A percentile compares a stretch with the other conserved stretches of the same genome.
Evolutionary conservation across 2,797 vertebrate genomes (phyloP).

Genomic region (Cryptoprocta ferox): DNA sequence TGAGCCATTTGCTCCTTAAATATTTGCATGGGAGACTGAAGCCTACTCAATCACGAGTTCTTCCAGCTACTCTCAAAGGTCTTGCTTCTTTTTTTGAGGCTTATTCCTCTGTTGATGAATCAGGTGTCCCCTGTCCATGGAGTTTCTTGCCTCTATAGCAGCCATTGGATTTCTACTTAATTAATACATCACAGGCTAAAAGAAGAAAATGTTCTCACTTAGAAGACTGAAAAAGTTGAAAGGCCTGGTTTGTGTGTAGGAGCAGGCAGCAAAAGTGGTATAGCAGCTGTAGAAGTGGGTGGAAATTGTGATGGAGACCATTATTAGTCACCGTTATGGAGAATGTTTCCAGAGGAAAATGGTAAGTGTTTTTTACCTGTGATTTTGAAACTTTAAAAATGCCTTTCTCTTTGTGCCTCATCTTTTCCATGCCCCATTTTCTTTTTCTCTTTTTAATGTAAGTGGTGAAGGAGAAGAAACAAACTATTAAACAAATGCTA

Average conservation of each 20-base stretch:
- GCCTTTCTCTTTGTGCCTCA: background rate
- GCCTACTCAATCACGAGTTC: background rate
- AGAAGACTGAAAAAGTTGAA: background rate
- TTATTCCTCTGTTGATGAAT: background rate
- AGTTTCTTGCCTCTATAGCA: background rate
- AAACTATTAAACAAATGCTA: background rate
- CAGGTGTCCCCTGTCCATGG: background rate
- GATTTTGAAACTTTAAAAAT: background rate
- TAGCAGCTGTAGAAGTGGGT: background rate
- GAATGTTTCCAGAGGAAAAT: background rate
- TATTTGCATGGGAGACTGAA: background rate
- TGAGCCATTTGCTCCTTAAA: background rate
- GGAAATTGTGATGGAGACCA: background rate
- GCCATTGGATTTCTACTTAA: background rate
- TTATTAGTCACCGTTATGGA: background rate
- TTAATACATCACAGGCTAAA: background rate
- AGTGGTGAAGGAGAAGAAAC: background rate
- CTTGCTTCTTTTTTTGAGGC: background rate
- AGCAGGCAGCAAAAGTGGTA: background rate
- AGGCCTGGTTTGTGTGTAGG: background rate
- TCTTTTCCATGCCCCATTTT: background rate
- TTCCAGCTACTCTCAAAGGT: background rate
- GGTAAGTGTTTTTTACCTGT: background rate
- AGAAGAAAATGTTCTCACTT: background rate
- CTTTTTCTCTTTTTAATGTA: background rate